These are phyloP conservation scores for Drosophila infuscata DNA, from an alignment of 2,888 invertebrate genomes.

Conservation along the genomic window DNA sequence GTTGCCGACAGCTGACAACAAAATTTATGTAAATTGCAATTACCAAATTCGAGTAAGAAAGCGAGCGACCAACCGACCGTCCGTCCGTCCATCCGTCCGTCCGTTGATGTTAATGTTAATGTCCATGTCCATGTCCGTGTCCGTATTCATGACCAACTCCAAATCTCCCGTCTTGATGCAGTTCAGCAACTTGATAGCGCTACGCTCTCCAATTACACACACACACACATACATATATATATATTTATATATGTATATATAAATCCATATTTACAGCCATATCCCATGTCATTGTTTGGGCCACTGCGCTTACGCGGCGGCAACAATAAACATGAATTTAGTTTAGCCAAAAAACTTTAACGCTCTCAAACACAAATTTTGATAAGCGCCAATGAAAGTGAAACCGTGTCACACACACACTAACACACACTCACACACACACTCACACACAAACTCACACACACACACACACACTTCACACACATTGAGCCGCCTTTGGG, in stretches of 20 bases:
- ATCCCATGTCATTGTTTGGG: constrained; percentile 7
- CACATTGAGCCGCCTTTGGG: constrained; percentile 8
- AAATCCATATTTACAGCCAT: constrained; percentile 4
- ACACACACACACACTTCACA: constrained; percentile 6
- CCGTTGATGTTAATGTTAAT: constrained; percentile 4
- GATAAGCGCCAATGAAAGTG: constrained; percentile 67
- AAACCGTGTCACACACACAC: constrained; percentile 59
- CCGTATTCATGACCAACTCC: constrained; percentile 7
- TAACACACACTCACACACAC: constrained; percentile 9
- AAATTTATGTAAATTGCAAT: constrained; percentile 72
- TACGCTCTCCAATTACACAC: not conserved
- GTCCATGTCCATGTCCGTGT: constrained; percentile 12
- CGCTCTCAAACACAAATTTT: constrained; percentile 20
- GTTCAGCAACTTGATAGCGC: constrained; percentile 1
- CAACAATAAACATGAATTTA: constrained; percentile 41
- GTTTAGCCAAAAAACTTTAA: constrained; percentile 17
- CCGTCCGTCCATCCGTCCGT: not conserved
- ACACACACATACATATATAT: not conserved
- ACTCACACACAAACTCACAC: constrained; percentile 1
- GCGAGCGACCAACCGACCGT: not conserved
- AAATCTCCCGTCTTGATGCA: constrained; percentile 8
- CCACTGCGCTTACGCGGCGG: constrained; percentile 41
- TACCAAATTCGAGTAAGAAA: constrained; percentile 56
- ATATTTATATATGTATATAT: not conserved
- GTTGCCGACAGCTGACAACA: constrained; percentile 63